A percentile compares a stretch with the other conserved stretches of the same genome.
phyloP scores from a whole-genome alignment of 2,888 invertebrate species.

The Nephrotoma appendiculata region DNA sequence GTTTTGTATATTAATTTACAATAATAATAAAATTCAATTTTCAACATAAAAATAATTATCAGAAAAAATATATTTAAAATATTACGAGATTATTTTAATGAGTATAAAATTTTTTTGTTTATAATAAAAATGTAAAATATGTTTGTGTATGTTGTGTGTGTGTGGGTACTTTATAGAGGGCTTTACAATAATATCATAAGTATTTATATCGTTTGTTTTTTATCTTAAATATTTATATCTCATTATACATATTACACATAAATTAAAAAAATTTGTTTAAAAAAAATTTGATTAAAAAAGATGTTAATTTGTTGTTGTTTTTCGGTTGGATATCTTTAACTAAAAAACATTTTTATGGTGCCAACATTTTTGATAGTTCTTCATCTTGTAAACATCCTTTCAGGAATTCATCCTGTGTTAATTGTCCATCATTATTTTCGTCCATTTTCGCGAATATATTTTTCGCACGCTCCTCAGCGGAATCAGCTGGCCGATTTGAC shows the following conservation, averaged over 20 bases:
- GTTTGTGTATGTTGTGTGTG: neutral
- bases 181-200: neutral
- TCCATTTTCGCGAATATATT: slow-evolving; percentile 99
- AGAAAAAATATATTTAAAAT: neutral
- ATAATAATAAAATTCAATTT: neutral
- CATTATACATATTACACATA: neutral
- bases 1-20: neutral
- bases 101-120: neutral
- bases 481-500: slow-evolving; percentile 86
- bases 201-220: neutral
- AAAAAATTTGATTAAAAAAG: neutral
- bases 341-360: slow-evolving; percentile 48
- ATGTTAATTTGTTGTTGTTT: neutral
- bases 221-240: neutral
- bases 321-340: neutral
- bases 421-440: slow-evolving; percentile 95
- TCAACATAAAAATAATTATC: neutral
- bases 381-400: slow-evolving; percentile 96
- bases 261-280: neutral
- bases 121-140: neutral
- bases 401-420: slow-evolving; percentile 95
- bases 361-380: slow-evolving; percentile 87
- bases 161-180: neutral
- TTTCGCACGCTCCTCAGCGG: slow-evolving; percentile 94
- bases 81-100: neutral